phyloP scores from a whole-genome alignment of 2,113 vertebrate genomes.

The Rhineura floridana region DNA sequence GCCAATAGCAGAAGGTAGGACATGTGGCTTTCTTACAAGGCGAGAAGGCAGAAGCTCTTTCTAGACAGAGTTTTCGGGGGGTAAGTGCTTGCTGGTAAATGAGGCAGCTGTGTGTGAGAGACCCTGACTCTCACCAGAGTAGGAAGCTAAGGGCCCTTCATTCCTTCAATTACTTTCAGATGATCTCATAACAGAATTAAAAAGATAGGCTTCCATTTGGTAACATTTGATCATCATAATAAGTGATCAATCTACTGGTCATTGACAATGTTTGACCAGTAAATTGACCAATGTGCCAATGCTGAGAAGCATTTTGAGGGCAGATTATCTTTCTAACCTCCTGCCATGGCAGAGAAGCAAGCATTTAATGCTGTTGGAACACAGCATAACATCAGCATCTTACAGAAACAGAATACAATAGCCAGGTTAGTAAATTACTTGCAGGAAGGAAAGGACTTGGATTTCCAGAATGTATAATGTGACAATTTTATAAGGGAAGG shows the following conservation, averaged over 20 bases:
- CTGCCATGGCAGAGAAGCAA: not conserved
- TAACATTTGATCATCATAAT: not conserved
- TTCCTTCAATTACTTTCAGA: not conserved
- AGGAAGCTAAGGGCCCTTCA: not conserved
- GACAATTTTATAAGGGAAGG: accelerated
- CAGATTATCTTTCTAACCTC: not conserved
- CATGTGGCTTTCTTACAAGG: not conserved
- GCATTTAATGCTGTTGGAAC: not conserved
- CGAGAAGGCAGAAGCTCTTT: not conserved
- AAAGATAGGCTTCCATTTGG: not conserved
- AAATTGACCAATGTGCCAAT: not conserved
- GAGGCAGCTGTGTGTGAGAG: not conserved
- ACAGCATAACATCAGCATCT: not conserved
- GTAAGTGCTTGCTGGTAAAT: not conserved
- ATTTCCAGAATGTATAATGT: not conserved
- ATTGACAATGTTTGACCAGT: not conserved
- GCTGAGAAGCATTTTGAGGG: not conserved
- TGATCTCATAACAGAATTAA: not conserved
- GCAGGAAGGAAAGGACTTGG: not conserved
- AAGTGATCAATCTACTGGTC: not conserved
- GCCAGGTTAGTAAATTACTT: not conserved
- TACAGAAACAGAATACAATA: not conserved
- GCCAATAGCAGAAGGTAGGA: not conserved
- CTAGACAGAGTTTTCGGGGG: not conserved
- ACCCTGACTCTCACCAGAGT: not conserved